A percentile compares a stretch with the other conserved stretches of the same genome.
These are phyloP conservation scores for Trachythela sp. DNA, from an alignment of 64 coral and sea anemone species.

Conservation along the genomic window DNA sequence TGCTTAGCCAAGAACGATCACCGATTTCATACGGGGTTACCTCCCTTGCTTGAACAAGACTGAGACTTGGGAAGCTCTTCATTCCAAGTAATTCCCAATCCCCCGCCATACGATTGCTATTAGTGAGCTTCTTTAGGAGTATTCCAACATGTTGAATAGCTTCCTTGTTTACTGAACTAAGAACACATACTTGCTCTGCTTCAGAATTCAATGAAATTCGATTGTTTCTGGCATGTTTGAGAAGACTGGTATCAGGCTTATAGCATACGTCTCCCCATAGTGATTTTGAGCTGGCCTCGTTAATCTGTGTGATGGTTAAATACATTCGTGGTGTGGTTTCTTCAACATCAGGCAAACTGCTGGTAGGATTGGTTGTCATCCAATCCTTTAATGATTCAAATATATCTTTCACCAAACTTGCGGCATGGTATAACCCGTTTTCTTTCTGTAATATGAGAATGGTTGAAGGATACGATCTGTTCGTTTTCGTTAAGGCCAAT, in stretches of 20 bases:
- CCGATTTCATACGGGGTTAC: conserved; percentile 83
- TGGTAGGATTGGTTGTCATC: background rate
- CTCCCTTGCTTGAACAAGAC: conserved; percentile 79
- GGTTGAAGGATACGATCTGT: conserved; percentile 25
- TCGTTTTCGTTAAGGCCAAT: background rate
- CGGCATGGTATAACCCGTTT: conserved; percentile 62
- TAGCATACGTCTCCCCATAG: conserved; percentile 49
- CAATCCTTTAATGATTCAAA: conserved; percentile 7
- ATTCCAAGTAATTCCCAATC: conserved; percentile 80
- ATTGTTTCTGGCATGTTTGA: conserved; percentile 49
- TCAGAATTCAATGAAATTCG: conserved; percentile 83
- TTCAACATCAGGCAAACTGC: background rate
- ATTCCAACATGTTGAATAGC: conserved; percentile 37
- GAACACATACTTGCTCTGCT: conserved; percentile 85
- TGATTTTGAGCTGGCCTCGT: background rate
- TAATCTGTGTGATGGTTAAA: background rate
- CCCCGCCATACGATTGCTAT: conserved; percentile 1
- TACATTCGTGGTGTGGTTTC: background rate
- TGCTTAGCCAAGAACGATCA: conserved; percentile 62
- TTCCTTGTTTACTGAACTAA: conserved; percentile 63
- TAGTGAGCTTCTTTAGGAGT: conserved; percentile 36
- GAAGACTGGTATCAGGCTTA: conserved; percentile 52
- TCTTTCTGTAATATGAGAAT: conserved; percentile 68
- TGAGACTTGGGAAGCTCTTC: conserved; percentile 65
- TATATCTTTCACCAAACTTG: conserved; percentile 49